A percentile compares a stretch with the other conserved stretches of the same genome.
Evolutionary conservation across 2,888 invertebrate genomes (phyloP).

Genomic region (Alentia gelatinosa): DNA sequence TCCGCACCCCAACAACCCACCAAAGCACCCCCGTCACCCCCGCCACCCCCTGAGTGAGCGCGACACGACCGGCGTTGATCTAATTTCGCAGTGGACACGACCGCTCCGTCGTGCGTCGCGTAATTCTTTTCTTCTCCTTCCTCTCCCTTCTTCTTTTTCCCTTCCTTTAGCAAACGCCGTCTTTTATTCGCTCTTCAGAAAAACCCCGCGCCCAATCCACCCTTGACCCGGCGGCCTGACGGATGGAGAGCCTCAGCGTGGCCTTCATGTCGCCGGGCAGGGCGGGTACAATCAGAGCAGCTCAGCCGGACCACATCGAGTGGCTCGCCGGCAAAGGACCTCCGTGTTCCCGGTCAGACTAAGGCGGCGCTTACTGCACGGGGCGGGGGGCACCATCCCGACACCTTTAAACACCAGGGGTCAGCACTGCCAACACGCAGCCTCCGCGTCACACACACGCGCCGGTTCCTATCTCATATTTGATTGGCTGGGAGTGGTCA

Average conservation of each 20-base stretch:
- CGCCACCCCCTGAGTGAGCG: background rate
- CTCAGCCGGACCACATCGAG: background rate
- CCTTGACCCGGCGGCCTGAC: background rate
- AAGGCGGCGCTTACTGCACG: background rate
- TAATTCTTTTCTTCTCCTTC: constrained; percentile 20
- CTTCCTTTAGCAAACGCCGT: background rate
- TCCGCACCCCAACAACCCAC: background rate
- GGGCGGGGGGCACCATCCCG: background rate
- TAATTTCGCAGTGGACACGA: constrained; percentile 27
- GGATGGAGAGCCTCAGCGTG: background rate
- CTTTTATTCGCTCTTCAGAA: background rate
- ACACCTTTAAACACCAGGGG: constrained; percentile 29
- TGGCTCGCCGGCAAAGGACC: background rate
- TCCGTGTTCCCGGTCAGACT: background rate
- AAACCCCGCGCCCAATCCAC: background rate
- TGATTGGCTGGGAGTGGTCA: background rate
- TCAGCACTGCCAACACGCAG: background rate
- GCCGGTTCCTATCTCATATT: background rate
- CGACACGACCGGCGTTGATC: background rate
- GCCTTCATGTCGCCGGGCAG: background rate
- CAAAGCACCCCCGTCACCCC: background rate
- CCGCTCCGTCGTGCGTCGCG: background rate
- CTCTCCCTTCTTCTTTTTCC: background rate
- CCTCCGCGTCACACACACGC: background rate
- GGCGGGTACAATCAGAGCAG: background rate